Percentiles rank a stretch among this genome's conserved stretches.
phyloP scores from a whole-genome alignment of 2,888 invertebrate species.

The Clitarchus hookeri region DNA sequence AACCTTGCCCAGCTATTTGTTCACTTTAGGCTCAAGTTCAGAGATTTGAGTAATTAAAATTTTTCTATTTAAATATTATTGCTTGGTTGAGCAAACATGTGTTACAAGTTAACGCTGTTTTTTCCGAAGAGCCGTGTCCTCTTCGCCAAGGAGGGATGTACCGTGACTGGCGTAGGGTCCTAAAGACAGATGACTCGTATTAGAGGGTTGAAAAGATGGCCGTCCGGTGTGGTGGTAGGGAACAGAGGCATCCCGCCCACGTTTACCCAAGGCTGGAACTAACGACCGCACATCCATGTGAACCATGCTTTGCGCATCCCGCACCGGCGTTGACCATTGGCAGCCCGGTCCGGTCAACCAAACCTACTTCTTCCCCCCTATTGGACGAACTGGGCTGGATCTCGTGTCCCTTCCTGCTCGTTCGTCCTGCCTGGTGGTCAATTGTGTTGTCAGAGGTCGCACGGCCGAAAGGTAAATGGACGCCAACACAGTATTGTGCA shows the following conservation, averaged over 20 bases:
- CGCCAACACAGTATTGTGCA: slow-evolving; percentile 35
- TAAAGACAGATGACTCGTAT: slow-evolving; percentile 45
- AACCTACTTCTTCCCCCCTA: slow-evolving; percentile 34
- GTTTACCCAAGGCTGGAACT: slow-evolving; percentile 37
- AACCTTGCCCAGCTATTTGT: background rate
- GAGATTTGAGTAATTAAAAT: background rate
- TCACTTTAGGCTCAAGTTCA: background rate
- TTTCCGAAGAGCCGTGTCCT: slow-evolving; percentile 57
- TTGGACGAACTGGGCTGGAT: slow-evolving; percentile 42
- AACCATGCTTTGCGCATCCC: slow-evolving; percentile 30
- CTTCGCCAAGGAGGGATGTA: slow-evolving; percentile 55
- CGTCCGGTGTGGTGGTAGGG: slow-evolving; percentile 41
- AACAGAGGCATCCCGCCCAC: slow-evolving; percentile 37
- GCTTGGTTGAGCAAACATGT: slow-evolving; percentile 31
- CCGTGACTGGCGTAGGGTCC: slow-evolving; percentile 52
- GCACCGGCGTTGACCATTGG: slow-evolving; percentile 37
- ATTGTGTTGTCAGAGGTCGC: slow-evolving; percentile 52
- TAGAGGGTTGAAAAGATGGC: slow-evolving; percentile 40
- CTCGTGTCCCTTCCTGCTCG: slow-evolving; percentile 46
- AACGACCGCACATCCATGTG: slow-evolving; percentile 24
- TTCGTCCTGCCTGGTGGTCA: slow-evolving; percentile 40
- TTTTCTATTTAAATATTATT: background rate
- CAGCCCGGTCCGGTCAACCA: slow-evolving; percentile 34
- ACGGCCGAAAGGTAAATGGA: slow-evolving; percentile 57
- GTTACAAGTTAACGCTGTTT: slow-evolving; percentile 49